phyloP scores from a whole-genome alignment of 2,113 vertebrate genomes.

The Vidua chalybeata region DNA sequence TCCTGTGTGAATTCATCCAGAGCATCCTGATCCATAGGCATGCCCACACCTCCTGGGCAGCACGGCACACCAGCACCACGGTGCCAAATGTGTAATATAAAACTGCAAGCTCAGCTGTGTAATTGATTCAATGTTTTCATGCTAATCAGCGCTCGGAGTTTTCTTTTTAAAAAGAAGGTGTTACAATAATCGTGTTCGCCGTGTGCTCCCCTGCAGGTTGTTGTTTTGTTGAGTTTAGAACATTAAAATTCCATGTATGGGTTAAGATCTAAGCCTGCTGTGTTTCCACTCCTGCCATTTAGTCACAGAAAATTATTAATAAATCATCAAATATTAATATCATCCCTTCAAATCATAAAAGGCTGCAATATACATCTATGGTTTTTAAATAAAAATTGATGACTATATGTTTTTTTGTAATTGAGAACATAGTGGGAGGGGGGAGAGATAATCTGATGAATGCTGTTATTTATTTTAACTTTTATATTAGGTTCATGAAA shows the following conservation, averaged over 20 bases:
- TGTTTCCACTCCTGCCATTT: constrained; percentile 47
- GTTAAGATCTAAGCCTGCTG: neutral
- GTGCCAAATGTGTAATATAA: neutral
- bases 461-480: constrained; percentile 76
- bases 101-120: neutral
- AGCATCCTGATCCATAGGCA: neutral
- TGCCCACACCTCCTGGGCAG: neutral
- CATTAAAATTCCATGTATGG: constrained; percentile 14
- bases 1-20: neutral
- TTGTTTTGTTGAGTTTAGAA: constrained; percentile 28
- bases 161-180: neutral
- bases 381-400: constrained; percentile 71
- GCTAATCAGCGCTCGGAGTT: neutral
- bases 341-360: constrained; percentile 63
- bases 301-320: constrained; percentile 12
- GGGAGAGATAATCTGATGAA: constrained; percentile 62
- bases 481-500: constrained; percentile 76
- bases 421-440: constrained; percentile 16
- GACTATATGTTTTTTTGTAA: constrained; percentile 72
- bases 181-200: neutral
- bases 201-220: neutral
- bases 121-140: neutral
- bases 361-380: constrained; percentile 53
- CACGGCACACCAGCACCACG: neutral
- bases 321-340: constrained; percentile 44